These are phyloP conservation scores for Pantherophis vulpinus DNA, from an alignment of 2,797 vertebrate genomes.

Conservation along the genomic window DNA sequence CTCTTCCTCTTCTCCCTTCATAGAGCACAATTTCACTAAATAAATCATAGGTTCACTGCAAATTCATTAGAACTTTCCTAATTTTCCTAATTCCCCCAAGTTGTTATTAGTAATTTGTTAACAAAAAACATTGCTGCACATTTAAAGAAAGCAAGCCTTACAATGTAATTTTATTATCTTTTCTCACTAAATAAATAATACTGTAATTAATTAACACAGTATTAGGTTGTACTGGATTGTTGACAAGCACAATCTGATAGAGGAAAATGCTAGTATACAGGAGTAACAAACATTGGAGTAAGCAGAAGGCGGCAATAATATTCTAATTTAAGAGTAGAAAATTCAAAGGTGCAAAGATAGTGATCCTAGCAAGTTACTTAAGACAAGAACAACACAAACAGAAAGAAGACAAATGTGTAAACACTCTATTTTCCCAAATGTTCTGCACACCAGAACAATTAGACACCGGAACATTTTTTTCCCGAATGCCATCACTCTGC, in stretches of 20 bases:
- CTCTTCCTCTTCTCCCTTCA: constrained; percentile 6
- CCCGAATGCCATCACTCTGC: no score
- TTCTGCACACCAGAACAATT: no score
- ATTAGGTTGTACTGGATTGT: constrained; percentile 23
- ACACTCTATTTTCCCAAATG: neutral
- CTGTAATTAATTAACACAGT: neutral
- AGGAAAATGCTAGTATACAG: neutral
- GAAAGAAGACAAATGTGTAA: neutral
- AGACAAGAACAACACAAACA: neutral
- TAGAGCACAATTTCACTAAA: constrained; percentile 40
- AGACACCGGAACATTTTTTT: no score
- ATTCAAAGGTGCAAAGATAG: neutral
- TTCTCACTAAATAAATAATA: constrained; percentile 37
- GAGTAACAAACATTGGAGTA: constrained; percentile 20
- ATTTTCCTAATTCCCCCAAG: constrained; percentile 31
- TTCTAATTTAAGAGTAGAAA: neutral
- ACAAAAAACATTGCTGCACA: constrained; percentile 31
- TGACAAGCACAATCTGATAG: neutral
- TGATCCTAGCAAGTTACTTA: constrained; percentile 4
- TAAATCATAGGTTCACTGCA: constrained; percentile 45
- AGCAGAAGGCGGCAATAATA: rapidly evolving
- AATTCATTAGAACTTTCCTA: constrained; percentile 39
- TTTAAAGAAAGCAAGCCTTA: constrained; percentile 8
- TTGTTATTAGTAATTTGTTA: constrained; percentile 58
- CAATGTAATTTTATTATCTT: constrained; percentile 31